Base-by-base conservation (phyloP, 2,888 invertebrate species). In the Eupsilia transversa region DNA sequence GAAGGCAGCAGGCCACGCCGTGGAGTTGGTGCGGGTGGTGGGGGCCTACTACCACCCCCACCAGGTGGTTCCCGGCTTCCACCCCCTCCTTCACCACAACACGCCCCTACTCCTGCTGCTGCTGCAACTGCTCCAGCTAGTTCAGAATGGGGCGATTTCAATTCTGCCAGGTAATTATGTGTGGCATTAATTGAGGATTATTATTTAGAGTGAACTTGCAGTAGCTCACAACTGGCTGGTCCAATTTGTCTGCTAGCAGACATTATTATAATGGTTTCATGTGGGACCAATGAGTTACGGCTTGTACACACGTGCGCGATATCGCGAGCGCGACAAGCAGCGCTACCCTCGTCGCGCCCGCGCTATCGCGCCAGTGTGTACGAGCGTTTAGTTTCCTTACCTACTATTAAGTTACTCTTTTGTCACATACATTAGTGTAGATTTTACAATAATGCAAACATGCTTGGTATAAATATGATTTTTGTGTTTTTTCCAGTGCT, bases 71-170 rank as follows among this genome's bases (percentile, higher is more conserved):
- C 97, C 3, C 97, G 98, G 2, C 98, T 99, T 66, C 98, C 98
- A 3, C 97, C 98, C 17, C 97, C 97, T n/a, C 97, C 97, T 12
- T 98, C 98, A 23, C 98, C 98, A 52, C 98, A 98, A 68, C 98
- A 98, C 85, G 97, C 97, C 73, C 97, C 97, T 52, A 96, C 97
- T 35, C 97, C 97, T 71, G 94, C 94, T n/a, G 92, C 95, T 70
- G 93, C 94, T 76, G 92, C 93, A 14, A 93, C 96, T 76, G 93
- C 95, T 80, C 90, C 94, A 73, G 87, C 92, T 72, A 95, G 96
- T 78, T 97, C 97, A 23, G 97, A 98, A 86, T 98, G 98, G 98
- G 98, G 98, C 49, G 98, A 98, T 89, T 98, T 98, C 91, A 97
- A 98, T 85, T 97, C 98, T 79, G 98, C 98, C 80, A 96, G 97